Evolutionary conservation across 2,888 invertebrate species (phyloP), one percentile per base, ranked within the genome.

Genomic region (Tribolium freemani): DNA sequence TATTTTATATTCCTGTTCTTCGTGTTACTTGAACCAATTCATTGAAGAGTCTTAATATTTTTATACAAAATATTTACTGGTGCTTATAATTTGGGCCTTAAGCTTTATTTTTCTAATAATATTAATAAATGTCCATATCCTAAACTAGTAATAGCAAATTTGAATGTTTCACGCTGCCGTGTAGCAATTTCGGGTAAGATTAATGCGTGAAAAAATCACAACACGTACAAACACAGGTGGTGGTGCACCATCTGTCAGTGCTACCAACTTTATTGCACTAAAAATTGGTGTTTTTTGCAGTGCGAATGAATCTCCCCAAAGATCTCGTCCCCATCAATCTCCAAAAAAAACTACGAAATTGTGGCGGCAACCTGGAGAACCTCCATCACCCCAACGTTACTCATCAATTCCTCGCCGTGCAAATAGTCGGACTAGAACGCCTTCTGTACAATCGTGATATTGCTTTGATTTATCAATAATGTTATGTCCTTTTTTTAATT

Each of bases 101-200:
- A n/a, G n/a, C n/a, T n/a, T 54, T 31, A 54, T 11, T 13, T 48
- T 11, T 48, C 53, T 13, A 21, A n/a, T n/a, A n/a, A n/a, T 9
- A 21, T 9, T 53, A 16, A 1, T 9, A 53, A 16, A 26, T 63
- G 63, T 72, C 60, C 66, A 38, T 60, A 75, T 79, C 75, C 79
- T 83, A 80, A 84, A 83, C 84, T 84, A 86, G 82, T 86, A 87
- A 84, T 85, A 82, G 80, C 77, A 77, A 80, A 81, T 83, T 86
- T 82, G 8, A 83, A 84, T 88, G 84, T 88, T 88, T 86, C 88
- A 88, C 86, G 88, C 88, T 87, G 88, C 88, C 81, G 84, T 83
- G 81, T 86, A 89, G 89, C 88, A 88, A 78, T 88, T 87, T 85
- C 87, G 87, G 89, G 89, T 89, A 87, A 89, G 89, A 86, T 57